Percentiles rank a stretch among this genome's conserved stretches.
Conservation (phyloP, 2,797 vertebrate genomes). For the Arctocebus calabarensis region DNA sequence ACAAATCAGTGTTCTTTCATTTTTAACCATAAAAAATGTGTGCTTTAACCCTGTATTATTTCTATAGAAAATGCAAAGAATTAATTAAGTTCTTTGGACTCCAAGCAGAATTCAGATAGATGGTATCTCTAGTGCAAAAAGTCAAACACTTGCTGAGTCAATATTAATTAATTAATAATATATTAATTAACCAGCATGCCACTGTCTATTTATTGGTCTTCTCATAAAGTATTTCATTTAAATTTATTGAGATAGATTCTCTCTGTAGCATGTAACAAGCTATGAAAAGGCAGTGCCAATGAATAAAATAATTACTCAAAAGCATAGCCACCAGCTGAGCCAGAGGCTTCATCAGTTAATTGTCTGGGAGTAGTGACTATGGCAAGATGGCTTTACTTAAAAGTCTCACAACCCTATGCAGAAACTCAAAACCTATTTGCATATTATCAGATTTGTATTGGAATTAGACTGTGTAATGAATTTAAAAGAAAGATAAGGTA, state of each 20-base stretch:
- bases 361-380: conserved; percentile 3
- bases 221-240: conserved; percentile 56
- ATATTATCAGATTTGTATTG: conserved; percentile 29
- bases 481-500: conserved; percentile 17
- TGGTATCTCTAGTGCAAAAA: conserved; percentile 45
- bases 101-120: conserved; percentile 19
- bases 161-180: too few species aligned
- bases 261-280: conserved; percentile 44
- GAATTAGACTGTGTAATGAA: not conserved
- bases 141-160: not conserved
- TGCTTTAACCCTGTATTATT: not conserved
- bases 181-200: conserved; percentile 64
- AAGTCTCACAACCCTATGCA: not conserved
- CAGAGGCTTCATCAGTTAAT: conserved; percentile 22
- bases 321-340: not conserved
- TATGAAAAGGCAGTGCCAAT: conserved; percentile 51
- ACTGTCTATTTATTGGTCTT: conserved; percentile 36
- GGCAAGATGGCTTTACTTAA: conserved; percentile 58
- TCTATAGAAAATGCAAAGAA: not conserved
- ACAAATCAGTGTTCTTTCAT: not conserved
- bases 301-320: conserved; percentile 68
- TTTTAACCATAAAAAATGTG: not conserved
- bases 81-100: conserved; percentile 15
- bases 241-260: conserved; percentile 64
- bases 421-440: not conserved